Evolutionary conservation across 1,140 invertebrate genomes (phyloP), one percentile per base, ranked within the genome.

Genomic region (Drosophila rufa): DNA sequence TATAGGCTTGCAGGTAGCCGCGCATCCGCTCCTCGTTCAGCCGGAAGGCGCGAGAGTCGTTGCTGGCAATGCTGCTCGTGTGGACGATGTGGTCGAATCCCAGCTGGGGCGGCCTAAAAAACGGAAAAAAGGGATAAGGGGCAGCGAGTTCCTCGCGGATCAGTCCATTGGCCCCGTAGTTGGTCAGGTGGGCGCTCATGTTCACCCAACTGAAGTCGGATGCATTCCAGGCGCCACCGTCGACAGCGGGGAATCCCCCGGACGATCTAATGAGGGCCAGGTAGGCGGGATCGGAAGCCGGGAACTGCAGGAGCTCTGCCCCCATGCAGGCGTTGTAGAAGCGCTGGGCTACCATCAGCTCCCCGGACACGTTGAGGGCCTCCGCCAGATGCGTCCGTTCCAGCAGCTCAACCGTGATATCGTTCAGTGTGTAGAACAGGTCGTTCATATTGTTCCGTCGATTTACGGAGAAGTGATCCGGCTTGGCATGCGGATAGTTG

Each of bases 401-500:
- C 14, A 91, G 58, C 12, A 91, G n/a, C 33, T 82, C 25, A 25
- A 91, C 75, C 4, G 73, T 42, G 0, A 74, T 53, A 62, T 92
- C 75, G 15, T 48, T 68, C 1, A 91, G 30, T 2, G 76, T 74
- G 19, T 86, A 92, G 3, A 56, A 4, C 15, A 91, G 60, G 45
- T 92, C 91, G 3, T 70, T 12, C 0, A 91, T 43, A 59, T 75
- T 92, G 45, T 57, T 83, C 0, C 91, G 71, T 38, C 89, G 81
- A 11, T 75, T 38, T 3, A 45, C 3, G 0, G 78, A 46, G 12
- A 82, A 77, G 14, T 71, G 53, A 45, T 86, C 68, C n/a, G 43
- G 12, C 22, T 74, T 91, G 0, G 80, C 71, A 38, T 90, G 79
- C 74, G 92, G 83, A 80, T 93, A 96, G 53, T 95, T 95, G 0